Base-by-base conservation (phyloP, 2,113 vertebrate species). In the Heloderma charlesbogerti region DNA sequence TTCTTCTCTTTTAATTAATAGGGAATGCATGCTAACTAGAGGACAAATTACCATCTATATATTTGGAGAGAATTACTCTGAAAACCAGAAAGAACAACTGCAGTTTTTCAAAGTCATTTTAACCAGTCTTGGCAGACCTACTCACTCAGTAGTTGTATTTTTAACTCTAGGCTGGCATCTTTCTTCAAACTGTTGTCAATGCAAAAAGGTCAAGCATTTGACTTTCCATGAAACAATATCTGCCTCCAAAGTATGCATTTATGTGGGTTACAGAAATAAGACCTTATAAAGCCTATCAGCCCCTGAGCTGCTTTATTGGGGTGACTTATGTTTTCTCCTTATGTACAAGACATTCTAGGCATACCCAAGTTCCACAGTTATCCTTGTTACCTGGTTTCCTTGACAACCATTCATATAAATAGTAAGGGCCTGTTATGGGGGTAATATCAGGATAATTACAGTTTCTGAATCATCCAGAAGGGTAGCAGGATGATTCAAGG, bases 321-420 rank as follows among this genome's bases (percentile, higher is more conserved):
- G 34, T 89, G 91, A 91, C 69, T 91, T 94, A 18, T 43, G 89
- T 75, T 48, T 93, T 78, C 37, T 90, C 91, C 78, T 94, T 22
- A 7, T 29, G 27, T 89, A 89, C 9, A 82, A 95, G 84, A 94
- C 88, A 93, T 95, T 94, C 77, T 91, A 85, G 91, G 89, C 90
- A 84, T 92, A 60, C 87, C 69, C 86, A 94, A 92, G 85, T 94
- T 92, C 88, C n/a, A 80, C 63, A 92, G 45, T 89, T 88, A 88
- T 93, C 40, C 37, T 93, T 79, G 72, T 72, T 85, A 93, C 92
- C 91, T 95, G 80, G 94, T 97, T 97, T 95, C 96, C 93, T 91
- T 97, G 96, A 86, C 95, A 96, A 97, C 96, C 66, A 93, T 89
- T 94, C 91, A 86, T 93, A 92, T 94, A 95, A 96, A 95, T 93